These are phyloP conservation scores for Zaprionus camerounensis DNA, from an alignment of 1,140 invertebrate species.

Conservation along the genomic window DNA sequence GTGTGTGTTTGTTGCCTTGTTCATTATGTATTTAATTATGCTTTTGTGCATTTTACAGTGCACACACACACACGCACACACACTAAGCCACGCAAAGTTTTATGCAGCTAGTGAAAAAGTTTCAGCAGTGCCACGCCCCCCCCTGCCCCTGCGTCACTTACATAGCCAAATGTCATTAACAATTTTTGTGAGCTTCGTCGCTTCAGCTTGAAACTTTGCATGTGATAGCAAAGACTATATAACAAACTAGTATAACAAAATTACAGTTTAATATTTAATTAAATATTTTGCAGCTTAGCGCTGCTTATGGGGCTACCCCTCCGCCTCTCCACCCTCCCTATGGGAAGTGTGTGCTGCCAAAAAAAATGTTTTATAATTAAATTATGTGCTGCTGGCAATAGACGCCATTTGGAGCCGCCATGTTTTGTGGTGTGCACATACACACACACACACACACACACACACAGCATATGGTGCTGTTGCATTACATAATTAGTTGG, in stretches of 20 bases:
- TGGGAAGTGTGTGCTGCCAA: background rate
- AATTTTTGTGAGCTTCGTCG: conserved; percentile 61
- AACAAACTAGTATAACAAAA: conserved; percentile 61
- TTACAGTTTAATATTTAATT: conserved; percentile 79
- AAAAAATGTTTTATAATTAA: conserved; percentile 60
- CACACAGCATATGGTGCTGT: conserved; percentile 24
- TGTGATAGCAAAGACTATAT: conserved; percentile 46
- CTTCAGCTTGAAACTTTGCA: conserved; percentile 62
- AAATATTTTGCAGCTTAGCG: conserved; percentile 66
- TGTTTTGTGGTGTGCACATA: conserved; percentile 5
- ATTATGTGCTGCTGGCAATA: conserved; percentile 40
- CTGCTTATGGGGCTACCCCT: conserved; percentile 11
- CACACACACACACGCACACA: conserved; percentile 19
- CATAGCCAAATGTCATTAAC: conserved; percentile 72
- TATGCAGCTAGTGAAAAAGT: conserved; percentile 62
- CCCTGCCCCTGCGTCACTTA: conserved; percentile 11
- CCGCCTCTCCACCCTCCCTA: background rate
- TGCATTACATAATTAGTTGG: conserved; percentile 64
- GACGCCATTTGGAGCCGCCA: conserved; percentile 33
- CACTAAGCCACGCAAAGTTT: conserved; percentile 69
- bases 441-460: background rate
- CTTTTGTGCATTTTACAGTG: conserved; percentile 73
- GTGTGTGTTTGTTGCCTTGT: conserved; percentile 58
- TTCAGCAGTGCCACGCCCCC: conserved; percentile 21
- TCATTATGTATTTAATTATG: conserved; percentile 82